Evolutionary conservation across 2,797 vertebrate genomes (phyloP).

Genomic region (Holocentrus rufus): DNA sequence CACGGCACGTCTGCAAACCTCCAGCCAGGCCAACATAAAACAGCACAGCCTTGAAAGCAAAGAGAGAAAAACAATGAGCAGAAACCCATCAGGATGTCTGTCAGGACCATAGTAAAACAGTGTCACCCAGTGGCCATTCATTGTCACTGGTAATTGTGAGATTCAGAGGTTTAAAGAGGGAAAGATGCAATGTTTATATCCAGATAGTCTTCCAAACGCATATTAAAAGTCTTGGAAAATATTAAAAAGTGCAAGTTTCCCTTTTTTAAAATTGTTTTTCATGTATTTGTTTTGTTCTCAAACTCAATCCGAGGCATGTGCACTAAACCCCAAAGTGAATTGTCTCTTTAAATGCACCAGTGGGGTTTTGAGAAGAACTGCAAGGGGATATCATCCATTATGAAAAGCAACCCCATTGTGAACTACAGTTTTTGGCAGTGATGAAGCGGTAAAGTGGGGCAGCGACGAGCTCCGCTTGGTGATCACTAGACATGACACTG

Average conservation of each 20-base stretch:
- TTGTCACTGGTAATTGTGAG: not conserved
- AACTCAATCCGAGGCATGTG: not conserved
- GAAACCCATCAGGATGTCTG: not conserved
- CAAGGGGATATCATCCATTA: conserved; percentile 46
- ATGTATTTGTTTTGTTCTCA: not conserved
- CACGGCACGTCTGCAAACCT: not conserved
- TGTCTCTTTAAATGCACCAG: conserved; percentile 26
- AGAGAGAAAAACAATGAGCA: not conserved
- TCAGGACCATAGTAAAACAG: conserved; percentile 42
- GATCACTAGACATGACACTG: not conserved
- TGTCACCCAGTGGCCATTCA: conserved; percentile 65
- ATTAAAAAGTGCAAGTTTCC: not conserved
- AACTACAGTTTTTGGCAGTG: conserved; percentile 41
- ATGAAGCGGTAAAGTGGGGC: conserved; percentile 23
- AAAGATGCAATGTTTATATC: not conserved
- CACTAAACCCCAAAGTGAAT: not conserved
- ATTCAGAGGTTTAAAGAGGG: not conserved
- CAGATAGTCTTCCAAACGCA: too few species aligned
- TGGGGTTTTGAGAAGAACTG: not conserved
- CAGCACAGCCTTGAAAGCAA: conserved; percentile 1
- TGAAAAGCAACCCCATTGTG: conserved; percentile 50
- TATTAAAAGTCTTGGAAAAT: too few species aligned
- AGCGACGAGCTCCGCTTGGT: conserved; percentile 29
- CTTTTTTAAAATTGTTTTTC: not conserved
- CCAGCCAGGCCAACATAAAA: not conserved